Conservation (phyloP, 2,113 vertebrate genomes). For the Cardinalis cardinalis region DNA sequence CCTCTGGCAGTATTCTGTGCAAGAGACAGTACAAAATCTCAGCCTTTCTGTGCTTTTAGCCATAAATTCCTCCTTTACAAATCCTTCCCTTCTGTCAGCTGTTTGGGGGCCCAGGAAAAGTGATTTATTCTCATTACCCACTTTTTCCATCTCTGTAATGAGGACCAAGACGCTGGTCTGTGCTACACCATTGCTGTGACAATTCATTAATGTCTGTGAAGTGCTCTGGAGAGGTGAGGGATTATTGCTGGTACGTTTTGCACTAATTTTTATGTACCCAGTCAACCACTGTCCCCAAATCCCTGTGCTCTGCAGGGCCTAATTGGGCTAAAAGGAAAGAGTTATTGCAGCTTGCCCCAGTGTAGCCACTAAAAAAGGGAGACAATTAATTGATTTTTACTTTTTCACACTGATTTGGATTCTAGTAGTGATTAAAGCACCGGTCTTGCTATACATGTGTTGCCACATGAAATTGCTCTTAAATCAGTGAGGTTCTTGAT, state of each 20-base stretch:
- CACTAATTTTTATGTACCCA: constrained; percentile 1
- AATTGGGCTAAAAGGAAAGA: background rate
- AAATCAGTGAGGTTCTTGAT: background rate
- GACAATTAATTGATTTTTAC: background rate
- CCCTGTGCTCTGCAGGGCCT: background rate
- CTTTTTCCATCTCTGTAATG: background rate
- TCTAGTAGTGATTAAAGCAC: background rate
- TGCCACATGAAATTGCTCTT: background rate
- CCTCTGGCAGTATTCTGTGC: background rate
- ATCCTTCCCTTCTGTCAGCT: background rate
- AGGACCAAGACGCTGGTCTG: background rate
- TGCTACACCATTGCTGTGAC: background rate
- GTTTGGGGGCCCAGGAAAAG: background rate
- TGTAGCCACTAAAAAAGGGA: background rate
- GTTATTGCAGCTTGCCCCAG: background rate
- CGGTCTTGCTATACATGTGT: background rate
- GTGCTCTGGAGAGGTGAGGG: background rate
- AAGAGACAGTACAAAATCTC: background rate
- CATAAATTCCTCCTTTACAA: background rate
- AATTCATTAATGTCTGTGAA: constrained; percentile 20
- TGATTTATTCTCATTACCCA: background rate
- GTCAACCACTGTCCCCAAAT: background rate
- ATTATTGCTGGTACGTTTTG: background rate
- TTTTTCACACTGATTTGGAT: background rate
- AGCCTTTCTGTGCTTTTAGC: accelerated